Conservation (phyloP, 2,888 invertebrate species). For the Sphaeridia pumilis region DNA sequence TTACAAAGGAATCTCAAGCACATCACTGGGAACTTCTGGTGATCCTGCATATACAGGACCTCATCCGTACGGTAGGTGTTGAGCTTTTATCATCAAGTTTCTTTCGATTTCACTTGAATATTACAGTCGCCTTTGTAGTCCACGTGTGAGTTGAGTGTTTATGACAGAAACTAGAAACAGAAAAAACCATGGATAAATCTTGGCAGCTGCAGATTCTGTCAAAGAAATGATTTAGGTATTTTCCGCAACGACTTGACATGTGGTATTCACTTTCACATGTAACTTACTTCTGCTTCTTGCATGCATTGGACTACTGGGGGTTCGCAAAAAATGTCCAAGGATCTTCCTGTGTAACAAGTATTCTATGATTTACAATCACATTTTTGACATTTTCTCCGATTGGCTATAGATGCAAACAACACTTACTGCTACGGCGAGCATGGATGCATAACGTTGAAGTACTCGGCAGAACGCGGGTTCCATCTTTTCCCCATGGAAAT, state of each 20-base stretch:
- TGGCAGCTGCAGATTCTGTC: background rate
- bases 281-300: no score
- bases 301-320: no score
- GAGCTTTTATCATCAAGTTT: background rate
- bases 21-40: background rate
- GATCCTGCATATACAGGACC: slow-evolving; percentile 6
- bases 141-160: background rate
- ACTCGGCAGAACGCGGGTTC: slow-evolving; percentile 24
- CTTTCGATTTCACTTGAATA: background rate
- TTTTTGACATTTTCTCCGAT: background rate
- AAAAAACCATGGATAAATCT: no score
- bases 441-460: slow-evolving; percentile 26
- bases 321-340: no score
- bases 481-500: slow-evolving; percentile 47
- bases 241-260: no score
- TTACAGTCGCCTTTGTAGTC: background rate
- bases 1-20: slow-evolving; percentile 1
- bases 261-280: no score
- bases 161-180: background rate
- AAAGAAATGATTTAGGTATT: background rate
- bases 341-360: no score
- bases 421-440: slow-evolving; percentile 23
- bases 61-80: slow-evolving; percentile 7
- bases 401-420: slow-evolving; percentile 8
- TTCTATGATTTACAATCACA: no score